These are phyloP conservation scores for Cryptops parisi DNA, from an alignment of 2,888 invertebrate genomes.

Conservation along the genomic window DNA sequence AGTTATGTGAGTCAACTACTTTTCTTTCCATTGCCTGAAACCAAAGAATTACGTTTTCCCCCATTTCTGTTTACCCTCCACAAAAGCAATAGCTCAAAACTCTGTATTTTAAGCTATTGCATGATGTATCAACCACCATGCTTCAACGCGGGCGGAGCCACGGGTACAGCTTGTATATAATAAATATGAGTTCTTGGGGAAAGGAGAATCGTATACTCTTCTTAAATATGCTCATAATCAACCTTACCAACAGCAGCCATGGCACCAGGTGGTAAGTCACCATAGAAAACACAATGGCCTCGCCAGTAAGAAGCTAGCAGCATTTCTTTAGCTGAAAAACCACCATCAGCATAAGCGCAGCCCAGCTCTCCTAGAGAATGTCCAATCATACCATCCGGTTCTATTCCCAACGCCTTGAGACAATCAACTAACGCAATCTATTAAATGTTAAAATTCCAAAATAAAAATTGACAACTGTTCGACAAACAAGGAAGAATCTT, in stretches of 20 bases:
- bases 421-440: conserved; percentile 79
- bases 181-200: too few relatives aligned
- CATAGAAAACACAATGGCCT: conserved; percentile 66
- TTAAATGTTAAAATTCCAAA: not conserved
- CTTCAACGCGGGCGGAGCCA: too few relatives aligned
- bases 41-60: too few relatives aligned
- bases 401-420: conserved; percentile 53
- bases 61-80: too few relatives aligned
- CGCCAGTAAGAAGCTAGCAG: conserved; percentile 88
- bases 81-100: conserved; percentile 34
- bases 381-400: conserved; percentile 88
- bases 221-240: too few relatives aligned
- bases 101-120: too few relatives aligned
- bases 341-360: conserved; percentile 96
- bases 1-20: too few relatives aligned
- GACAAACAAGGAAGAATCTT: not conserved
- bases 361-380: conserved; percentile 91
- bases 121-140: too few relatives aligned
- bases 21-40: too few relatives aligned
- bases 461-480: not conserved
- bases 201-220: too few relatives aligned
- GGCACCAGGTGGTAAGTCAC: conserved; percentile 53
- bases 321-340: conserved; percentile 85
- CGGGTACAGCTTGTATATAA: too few relatives aligned
- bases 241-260: conserved; percentile 77